These are phyloP conservation scores for Aspidapion aeneum DNA, from an alignment of 2,888 invertebrate species.

Conservation along the genomic window DNA sequence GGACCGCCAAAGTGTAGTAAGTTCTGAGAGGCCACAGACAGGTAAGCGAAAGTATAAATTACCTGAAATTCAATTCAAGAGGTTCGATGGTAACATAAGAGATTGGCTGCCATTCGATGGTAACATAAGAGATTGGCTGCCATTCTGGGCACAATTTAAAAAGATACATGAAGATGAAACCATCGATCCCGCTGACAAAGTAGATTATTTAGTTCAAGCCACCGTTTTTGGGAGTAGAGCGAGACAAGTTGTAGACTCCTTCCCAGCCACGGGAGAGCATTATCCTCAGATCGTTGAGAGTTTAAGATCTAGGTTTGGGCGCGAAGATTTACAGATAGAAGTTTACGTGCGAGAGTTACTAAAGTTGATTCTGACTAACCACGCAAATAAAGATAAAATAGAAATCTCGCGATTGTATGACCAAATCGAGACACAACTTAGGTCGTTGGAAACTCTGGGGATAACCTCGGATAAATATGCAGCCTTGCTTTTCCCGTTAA, in stretches of 20 bases:
- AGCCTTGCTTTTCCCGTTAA: conserved; percentile 35
- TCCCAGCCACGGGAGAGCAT: conserved; percentile 24
- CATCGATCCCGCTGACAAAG: conserved; percentile 25
- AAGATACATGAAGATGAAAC: too few relatives aligned
- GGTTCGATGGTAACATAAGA: too few relatives aligned
- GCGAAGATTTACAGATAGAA: conserved; percentile 34
- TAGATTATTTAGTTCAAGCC: conserved; percentile 27
- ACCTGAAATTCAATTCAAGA: conserved; percentile 24
- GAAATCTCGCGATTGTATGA: conserved; percentile 29
- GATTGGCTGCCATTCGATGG: too few relatives aligned
- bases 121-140: conserved; percentile 24
- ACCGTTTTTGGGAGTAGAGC: conserved; percentile 22
- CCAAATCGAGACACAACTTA: conserved; percentile 32
- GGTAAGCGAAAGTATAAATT: conserved; percentile 26
- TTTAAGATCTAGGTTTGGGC: conserved; percentile 33
- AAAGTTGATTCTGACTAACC: conserved; percentile 31
- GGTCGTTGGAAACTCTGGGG: conserved; percentile 32
- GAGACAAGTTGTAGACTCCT: conserved; percentile 27
- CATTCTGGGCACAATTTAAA: too few relatives aligned
- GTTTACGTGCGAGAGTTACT: conserved; percentile 36
- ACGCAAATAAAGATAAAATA: conserved; percentile 15
- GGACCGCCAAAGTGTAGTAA: too few relatives aligned
- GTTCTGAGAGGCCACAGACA: conserved; percentile 2
- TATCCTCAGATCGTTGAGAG: conserved; percentile 26
- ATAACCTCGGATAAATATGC: conserved; percentile 33